phyloP scores from a whole-genome alignment of 2,888 invertebrate species.

The Sphaerophoria taeniata region DNA sequence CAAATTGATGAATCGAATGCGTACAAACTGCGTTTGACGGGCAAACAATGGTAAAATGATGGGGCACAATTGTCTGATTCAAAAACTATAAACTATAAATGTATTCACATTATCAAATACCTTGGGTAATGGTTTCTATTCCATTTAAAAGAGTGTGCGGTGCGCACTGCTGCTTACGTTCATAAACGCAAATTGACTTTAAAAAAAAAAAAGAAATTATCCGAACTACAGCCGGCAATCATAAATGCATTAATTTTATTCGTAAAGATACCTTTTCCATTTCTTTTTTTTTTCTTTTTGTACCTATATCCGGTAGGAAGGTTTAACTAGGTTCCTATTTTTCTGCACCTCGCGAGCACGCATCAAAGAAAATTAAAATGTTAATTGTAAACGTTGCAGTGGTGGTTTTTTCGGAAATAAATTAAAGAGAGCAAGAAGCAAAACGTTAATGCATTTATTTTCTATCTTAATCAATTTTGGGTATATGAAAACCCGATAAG shows the following conservation, averaged over 20 bases:
- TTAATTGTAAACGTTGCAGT: neutral
- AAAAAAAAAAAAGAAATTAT: neutral
- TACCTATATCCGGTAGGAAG: slow-evolving; percentile 2
- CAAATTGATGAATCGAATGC: slow-evolving; percentile 12
- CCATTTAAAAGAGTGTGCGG: slow-evolving; percentile 27
- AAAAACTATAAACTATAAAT: slow-evolving; percentile 11
- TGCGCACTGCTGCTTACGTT: neutral
- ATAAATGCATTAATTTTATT: slow-evolving; percentile 32
- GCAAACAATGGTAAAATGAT: too few species aligned
- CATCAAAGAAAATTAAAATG: too few species aligned
- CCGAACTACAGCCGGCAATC: neutral
- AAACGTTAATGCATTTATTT: slow-evolving; percentile 40
- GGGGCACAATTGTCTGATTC: slow-evolving; percentile 1
- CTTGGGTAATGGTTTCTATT: slow-evolving; percentile 17
- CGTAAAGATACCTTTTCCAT: neutral
- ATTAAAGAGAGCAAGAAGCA: slow-evolving; percentile 49
- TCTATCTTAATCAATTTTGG: neutral
- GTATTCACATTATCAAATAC: slow-evolving; percentile 22
- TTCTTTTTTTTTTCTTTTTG: too few species aligned
- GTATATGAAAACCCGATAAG: neutral
- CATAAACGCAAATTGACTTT: slow-evolving; percentile 1
- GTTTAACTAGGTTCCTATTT: neutral
- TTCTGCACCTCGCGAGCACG: neutral
- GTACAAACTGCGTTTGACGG: neutral
- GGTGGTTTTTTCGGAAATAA: slow-evolving; percentile 10